Conservation (phyloP, 2,888 invertebrate genomes). For the Blastobasis lacticolella region DNA sequence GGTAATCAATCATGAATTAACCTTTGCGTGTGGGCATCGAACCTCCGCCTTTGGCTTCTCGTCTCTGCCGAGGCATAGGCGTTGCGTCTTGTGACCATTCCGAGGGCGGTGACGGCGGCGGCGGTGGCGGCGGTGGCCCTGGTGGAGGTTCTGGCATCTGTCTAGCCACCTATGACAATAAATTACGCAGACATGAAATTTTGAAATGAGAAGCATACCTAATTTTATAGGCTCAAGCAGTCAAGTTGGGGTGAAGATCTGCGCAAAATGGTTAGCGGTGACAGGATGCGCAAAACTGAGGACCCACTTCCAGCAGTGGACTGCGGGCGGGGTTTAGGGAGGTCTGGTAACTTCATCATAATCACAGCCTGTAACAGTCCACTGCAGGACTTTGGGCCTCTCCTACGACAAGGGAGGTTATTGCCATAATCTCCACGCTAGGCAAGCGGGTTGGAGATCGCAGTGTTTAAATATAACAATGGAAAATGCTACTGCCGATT, state of each 20-base stretch:
- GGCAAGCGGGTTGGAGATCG: too few relatives aligned
- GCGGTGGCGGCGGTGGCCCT: constrained; percentile 14
- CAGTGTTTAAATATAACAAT: too few relatives aligned
- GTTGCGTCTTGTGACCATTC: constrained; percentile 13
- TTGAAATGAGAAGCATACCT: not conserved
- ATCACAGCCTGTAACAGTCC: too few relatives aligned
- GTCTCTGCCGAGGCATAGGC: constrained; percentile 23
- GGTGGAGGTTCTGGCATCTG: constrained; percentile 25
- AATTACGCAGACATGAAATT: not conserved
- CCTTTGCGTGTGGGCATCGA: constrained; percentile 60
- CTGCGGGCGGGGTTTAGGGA: too few relatives aligned
- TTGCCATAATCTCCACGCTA: too few relatives aligned
- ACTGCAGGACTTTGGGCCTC: too few relatives aligned
- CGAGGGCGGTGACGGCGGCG: constrained; percentile 19
- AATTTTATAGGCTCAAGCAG: not conserved
- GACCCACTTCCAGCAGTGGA: too few relatives aligned
- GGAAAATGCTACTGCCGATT: too few relatives aligned
- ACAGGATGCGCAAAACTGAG: too few relatives aligned
- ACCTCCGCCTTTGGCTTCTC: constrained; percentile 60
- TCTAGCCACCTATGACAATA: constrained; percentile 35
- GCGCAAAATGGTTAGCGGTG: not conserved
- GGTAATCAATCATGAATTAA: constrained; percentile 17
- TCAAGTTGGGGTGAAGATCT: not conserved
- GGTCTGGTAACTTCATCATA: too few relatives aligned
- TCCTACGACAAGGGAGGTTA: too few relatives aligned